Conservation (phyloP, 1,140 invertebrate genomes). For the Danaus melanippus region DNA sequence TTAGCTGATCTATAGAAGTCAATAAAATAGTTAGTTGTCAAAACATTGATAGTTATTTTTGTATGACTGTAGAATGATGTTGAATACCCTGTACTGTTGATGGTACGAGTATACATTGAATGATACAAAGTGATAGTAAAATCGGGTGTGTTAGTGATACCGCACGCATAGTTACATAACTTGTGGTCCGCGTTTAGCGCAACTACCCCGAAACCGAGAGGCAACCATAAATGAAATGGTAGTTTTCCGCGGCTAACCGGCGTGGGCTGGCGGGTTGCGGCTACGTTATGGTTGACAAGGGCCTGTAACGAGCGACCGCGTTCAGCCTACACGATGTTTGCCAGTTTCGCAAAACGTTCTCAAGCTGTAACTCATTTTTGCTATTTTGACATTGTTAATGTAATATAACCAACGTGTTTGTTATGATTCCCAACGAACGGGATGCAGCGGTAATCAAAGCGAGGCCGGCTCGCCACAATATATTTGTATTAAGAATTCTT, state of each 20-base stretch:
- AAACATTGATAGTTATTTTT: no score
- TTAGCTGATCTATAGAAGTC: no score
- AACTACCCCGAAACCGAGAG: conserved; percentile 59
- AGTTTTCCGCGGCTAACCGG: conserved; percentile 61
- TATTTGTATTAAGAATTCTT: conserved; percentile 66
- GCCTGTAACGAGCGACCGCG: conserved; percentile 43
- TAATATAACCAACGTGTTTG: conserved; percentile 10
- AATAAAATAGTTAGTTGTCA: no score
- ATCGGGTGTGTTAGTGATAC: conserved; percentile 37
- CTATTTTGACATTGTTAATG: background rate
- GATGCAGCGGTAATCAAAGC: conserved; percentile 38
- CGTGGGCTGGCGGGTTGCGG: conserved; percentile 45
- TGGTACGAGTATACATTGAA: no score
- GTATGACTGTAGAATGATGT: no score
- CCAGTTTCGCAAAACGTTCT: conserved; percentile 23
- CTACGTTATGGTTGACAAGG: conserved; percentile 68
- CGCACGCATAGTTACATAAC: conserved; percentile 60
- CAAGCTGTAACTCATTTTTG: no score
- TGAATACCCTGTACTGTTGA: no score
- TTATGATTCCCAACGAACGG: conserved; percentile 21
- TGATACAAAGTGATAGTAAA: no score
- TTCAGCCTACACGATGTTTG: conserved; percentile 45
- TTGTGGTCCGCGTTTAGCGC: conserved; percentile 53
- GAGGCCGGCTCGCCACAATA: conserved; percentile 43
- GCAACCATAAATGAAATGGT: conserved; percentile 67